phyloP scores from a whole-genome alignment of 2,113 vertebrate genomes.

The Poicephalus gulielmi region DNA sequence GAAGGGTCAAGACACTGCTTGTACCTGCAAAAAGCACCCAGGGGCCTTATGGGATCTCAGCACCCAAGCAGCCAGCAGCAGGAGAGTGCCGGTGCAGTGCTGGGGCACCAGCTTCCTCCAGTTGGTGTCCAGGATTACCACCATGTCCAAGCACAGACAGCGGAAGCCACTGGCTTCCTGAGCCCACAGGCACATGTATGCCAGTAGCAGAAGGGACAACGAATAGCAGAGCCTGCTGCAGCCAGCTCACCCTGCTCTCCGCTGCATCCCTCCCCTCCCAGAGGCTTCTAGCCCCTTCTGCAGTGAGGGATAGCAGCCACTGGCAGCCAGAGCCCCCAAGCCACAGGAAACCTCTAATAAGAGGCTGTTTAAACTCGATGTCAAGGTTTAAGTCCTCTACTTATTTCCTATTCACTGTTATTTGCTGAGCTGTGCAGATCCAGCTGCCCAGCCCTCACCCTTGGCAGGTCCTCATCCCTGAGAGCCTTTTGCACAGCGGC shows the following conservation, averaged over 20 bases:
- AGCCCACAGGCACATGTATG: fast-evolving
- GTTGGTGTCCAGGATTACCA: fast-evolving
- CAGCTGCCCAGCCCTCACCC: not conserved
- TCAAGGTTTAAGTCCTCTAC: slow-evolving; percentile 23
- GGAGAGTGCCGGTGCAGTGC: not conserved
- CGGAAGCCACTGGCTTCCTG: fast-evolving
- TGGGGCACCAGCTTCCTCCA: fast-evolving
- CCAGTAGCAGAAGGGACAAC: fast-evolving
- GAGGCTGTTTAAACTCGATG: slow-evolving; percentile 30
- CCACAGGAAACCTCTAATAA: slow-evolving; percentile 67
- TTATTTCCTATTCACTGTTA: slow-evolving; percentile 46
- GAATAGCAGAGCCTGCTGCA: not conserved
- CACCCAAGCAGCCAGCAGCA: not conserved
- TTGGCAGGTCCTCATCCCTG: not conserved
- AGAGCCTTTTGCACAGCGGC: not conserved
- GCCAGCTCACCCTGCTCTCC: not conserved
- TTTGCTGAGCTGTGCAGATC: slow-evolving; percentile 45
- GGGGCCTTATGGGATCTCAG: not conserved
- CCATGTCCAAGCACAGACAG: not conserved
- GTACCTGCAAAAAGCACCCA: not conserved
- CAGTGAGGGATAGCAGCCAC: fast-evolving
- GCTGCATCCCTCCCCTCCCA: not conserved
- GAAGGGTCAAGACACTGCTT: not conserved
- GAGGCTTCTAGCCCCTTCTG: not conserved
- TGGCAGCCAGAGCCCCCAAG: not conserved